Base-by-base conservation (phyloP, 2,888 invertebrate species). In the Brachypalpus laphriformis region DNA sequence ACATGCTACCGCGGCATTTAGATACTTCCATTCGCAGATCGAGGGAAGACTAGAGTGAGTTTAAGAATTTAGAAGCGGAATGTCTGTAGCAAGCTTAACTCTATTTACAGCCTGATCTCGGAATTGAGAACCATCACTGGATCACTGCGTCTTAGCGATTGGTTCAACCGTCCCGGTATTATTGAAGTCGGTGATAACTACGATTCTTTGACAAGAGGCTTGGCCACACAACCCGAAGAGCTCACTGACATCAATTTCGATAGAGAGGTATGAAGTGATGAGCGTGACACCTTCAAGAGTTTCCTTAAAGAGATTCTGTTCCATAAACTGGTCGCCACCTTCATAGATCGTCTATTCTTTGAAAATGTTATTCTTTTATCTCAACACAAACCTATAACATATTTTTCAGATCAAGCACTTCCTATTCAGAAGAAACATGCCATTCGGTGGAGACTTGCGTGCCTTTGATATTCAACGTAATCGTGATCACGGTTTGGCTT, bases 401-500 rank as follows among this genome's bases (percentile, higher is more conserved):
- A 20, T 86, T 87, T 25, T 75, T 4, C 88, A 95, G 95, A 94
- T 95, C 63, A 95, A 95, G 3, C 93, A 94, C 87, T 95, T 92
- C 90, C 90, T 95, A 70, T 95, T 95, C 91, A 94, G 96, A 89
- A 94, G 94, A 20, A 94, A 94, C 83, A 94, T 93, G 89, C 94
- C 95, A 1, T 95, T 97, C 87, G 98, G 98, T 0, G 92, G 94
- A 8, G 98, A 98, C 91, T 92, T 98, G 80, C 94, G 96, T 49
- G 95, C 97, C 0, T 94, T 95, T 34, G 97, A 97, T 89, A 95
- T 98, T 85, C 97, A 98, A 90, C 94, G 98, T 86, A 96, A 96
- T 87, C 94, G 98, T 59, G 98, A 98, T 91, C 97, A 98, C 89
- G 97, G 96, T 9, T 92, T 98, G 34, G 96, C 95, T 3, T 94